phyloP scores from a whole-genome alignment of 1,140 invertebrate species.

The Drosophila sp. region DNA sequence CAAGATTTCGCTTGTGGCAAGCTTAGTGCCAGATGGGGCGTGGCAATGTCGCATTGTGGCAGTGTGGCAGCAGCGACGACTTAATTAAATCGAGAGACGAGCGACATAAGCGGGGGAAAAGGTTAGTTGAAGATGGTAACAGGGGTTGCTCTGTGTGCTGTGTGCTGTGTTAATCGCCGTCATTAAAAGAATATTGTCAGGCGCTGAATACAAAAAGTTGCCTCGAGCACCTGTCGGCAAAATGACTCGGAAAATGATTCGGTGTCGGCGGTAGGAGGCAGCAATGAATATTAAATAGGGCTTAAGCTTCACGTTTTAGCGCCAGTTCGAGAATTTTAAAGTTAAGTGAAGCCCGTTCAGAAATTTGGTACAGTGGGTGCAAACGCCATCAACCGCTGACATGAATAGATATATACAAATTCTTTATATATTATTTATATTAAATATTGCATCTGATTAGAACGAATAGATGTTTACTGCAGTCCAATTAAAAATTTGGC shows the following conservation, averaged over 20 bases:
- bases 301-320: constrained; percentile 58
- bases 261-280: constrained; percentile 36
- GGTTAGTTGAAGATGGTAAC: not conserved
- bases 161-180: constrained; percentile 68
- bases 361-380: constrained; percentile 9
- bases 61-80: constrained; percentile 54
- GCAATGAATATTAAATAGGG: constrained; percentile 71
- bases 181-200: constrained; percentile 82
- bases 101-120: not conserved
- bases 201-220: constrained; percentile 69
- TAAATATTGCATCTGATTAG: too few relatives aligned
- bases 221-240: constrained; percentile 56
- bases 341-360: constrained; percentile 44
- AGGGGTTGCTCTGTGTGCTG: constrained; percentile 34
- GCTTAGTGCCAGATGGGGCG: constrained; percentile 3
- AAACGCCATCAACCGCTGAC: not conserved
- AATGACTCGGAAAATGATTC: not conserved
- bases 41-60: constrained; percentile 15
- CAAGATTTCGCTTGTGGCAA: not conserved
- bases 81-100: constrained; percentile 73
- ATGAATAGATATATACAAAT: too few relatives aligned
- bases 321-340: constrained; percentile 48
- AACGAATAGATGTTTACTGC: too few relatives aligned
- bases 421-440: too few relatives aligned
- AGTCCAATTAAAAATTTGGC: too few relatives aligned